Conservation (phyloP, 1,140 invertebrate species). For the Aphaenogaster floridana region DNA sequence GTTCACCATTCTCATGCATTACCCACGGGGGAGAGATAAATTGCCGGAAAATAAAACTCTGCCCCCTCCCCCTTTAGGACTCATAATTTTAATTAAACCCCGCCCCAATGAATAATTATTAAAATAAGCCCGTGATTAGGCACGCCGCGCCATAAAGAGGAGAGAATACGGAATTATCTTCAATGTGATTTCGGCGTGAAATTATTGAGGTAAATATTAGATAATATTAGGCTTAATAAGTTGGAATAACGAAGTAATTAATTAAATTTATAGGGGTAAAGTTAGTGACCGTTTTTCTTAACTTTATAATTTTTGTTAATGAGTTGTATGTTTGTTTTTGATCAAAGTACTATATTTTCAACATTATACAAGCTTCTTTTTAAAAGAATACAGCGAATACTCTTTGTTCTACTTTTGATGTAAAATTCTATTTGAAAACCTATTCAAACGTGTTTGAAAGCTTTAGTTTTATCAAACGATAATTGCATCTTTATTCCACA, state of each 20-base stretch:
- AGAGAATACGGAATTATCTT: constrained; percentile 4
- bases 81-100: constrained; percentile 56
- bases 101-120: constrained; percentile 35
- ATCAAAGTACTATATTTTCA: not conserved
- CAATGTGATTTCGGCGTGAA: not conserved
- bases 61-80: not conserved
- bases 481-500: not conserved
- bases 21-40: constrained; percentile 52
- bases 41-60: constrained; percentile 50
- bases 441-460: not conserved
- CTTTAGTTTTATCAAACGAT: constrained; percentile 5
- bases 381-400: too few relatives aligned
- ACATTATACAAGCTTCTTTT: not conserved
- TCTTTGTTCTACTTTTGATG: not conserved
- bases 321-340: not conserved
- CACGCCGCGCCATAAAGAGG: not conserved
- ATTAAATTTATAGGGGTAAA: not conserved
- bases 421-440: not conserved
- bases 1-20: constrained; percentile 34
- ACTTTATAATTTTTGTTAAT: not conserved
- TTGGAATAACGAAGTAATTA: not conserved
- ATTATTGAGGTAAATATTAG: not conserved
- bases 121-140: constrained; percentile 40
- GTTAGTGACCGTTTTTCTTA: not conserved
- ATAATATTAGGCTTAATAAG: not conserved